Evolutionary conservation across 2,113 vertebrate genomes (phyloP), one percentile per base, ranked within the genome.

Genomic region (Pimephales promelas): DNA sequence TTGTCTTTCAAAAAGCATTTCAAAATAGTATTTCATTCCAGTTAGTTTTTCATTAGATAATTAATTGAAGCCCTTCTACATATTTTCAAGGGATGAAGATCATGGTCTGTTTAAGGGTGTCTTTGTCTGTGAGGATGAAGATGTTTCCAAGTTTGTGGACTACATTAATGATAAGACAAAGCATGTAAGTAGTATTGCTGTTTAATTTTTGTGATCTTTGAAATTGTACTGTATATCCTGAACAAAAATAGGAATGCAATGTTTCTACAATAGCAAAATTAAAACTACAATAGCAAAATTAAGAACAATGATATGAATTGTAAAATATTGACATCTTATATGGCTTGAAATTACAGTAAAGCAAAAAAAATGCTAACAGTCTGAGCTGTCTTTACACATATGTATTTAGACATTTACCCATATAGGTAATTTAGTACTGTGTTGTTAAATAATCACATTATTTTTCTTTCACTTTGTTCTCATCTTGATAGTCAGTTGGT

Each of bases 121-220:
- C 71, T 73, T 73, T 47, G 43, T 72, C 70, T 73, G 43, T 73
- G 13, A 73, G 43, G 71, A 73, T 73, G 24, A 73, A 4, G 11
- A 28, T 9, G 43, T 73, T 47, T 73, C 71, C 6, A 10, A 49
- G 43, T 49, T 73, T 16, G 43, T 73, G 24, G 40, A 73, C 43
- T 49, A 73, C 43, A 73, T 49, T 49, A 49, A 8, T 73, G 24
- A 6, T 4, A 47, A 49, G 40, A 72, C 70, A 45, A 72, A 72
- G 14, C 71, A 73, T 16, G 24, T 73, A 73, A 9, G 43, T 47
- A 26, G 0, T 26, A 8, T 47, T 47, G 13, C n/a, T 71, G 16
- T 45, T 71, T 71, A 45, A 22, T 45, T 40, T n/a, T 36, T 4
- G 4, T 36, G 8, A 18, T 22, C 3, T 24, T 5, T 24, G 2